Evolutionary conservation across 2,888 invertebrate species (phyloP), one percentile per base, ranked within the genome.

Genomic region (Ormyrus thymus): DNA sequence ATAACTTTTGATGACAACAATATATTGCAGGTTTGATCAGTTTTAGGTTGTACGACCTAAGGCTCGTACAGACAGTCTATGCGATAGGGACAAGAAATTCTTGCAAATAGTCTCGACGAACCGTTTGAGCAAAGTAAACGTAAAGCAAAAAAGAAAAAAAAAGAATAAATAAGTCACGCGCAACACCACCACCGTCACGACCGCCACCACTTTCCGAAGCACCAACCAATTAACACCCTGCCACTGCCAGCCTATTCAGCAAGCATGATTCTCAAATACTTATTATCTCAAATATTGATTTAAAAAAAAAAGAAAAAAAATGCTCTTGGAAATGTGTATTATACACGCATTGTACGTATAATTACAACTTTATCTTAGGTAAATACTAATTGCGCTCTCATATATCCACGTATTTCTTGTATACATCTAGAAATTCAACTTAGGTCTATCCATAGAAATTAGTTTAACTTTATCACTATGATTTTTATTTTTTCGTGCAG

Each of bases 171-270:
- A 61, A 65, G 29, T 62, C n/a, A 55, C 59, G 72, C 66, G 71
- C 74, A 76, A 77, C 81, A 81, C 68, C 81, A 82, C 81, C 74
- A 82, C 83, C 80, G 61, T 70, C 78, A 81, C 78, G 71, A 84
- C 83, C 73, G 82, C 84, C 75, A 84, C 83, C 77, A 83, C 87
- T 88, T 86, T 89, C 87, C 89, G 89, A 88, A 78, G 89, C 89
- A 89, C 87, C 86, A 88, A 79, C 86, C 85, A 88, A 77, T 78
- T 70, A 81, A 89, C 89, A 88, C 88, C 87, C 87, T 84, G 88
- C 83, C 86, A 89, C 87, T 87, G 86, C 84, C 86, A 88, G 87
- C 86, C 87, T 87, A 87, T 73, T 87, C 86, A 87, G 86, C 88
- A 88, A 88, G 88, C 88, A 89, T 88, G 86, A 83, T 85, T 85